Percentiles rank a stretch among this genome's conserved stretches.
Evolutionary conservation across 2,888 invertebrate genomes (phyloP).

Genomic region (Drosophila bunnanda): DNA sequence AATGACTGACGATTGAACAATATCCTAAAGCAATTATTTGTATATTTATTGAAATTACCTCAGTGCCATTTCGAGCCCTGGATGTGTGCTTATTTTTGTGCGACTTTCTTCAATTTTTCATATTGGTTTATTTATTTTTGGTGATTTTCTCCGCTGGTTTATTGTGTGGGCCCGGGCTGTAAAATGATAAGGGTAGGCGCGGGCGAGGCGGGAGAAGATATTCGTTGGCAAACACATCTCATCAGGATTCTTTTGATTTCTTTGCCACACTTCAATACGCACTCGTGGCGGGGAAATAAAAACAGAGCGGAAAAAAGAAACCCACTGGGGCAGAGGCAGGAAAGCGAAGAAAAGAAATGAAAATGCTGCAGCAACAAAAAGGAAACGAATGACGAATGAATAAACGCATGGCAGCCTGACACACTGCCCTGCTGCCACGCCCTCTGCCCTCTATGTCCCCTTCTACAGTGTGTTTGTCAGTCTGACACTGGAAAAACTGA

Average conservation of each 20-base stretch:
- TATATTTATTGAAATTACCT: conserved; percentile 54
- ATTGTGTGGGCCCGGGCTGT: conserved; percentile 26
- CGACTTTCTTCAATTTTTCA: conserved; percentile 33
- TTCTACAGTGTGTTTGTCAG: conserved; percentile 23
- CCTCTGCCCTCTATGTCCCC: conserved; percentile 9
- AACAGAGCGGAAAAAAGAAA: conserved; percentile 28
- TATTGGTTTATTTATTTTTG: conserved; percentile 37
- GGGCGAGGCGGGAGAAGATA: conserved; percentile 40
- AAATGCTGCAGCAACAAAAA: conserved; percentile 59
- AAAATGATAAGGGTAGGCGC: conserved; percentile 41
- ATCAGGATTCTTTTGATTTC: conserved; percentile 75
- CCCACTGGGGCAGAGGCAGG: conserved; percentile 8
- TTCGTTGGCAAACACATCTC: conserved; percentile 55
- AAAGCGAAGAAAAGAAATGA: conserved; percentile 42
- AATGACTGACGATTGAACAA: conserved; percentile 20
- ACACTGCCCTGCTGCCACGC: conserved; percentile 44
- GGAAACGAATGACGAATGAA: conserved; percentile 73
- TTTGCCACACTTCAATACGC: conserved; percentile 72
- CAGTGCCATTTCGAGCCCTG: conserved; percentile 26
- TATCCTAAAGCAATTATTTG: conserved; percentile 47
- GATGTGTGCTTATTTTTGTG: conserved; percentile 25
- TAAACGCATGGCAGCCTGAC: conserved; percentile 73
- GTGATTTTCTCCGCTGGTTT: conserved; percentile 23
- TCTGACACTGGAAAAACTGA: conserved; percentile 12
- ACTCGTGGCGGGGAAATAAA: conserved; percentile 48